Conservation (phyloP, 2,797 vertebrate genomes). For the Meriones psammophilus region DNA sequence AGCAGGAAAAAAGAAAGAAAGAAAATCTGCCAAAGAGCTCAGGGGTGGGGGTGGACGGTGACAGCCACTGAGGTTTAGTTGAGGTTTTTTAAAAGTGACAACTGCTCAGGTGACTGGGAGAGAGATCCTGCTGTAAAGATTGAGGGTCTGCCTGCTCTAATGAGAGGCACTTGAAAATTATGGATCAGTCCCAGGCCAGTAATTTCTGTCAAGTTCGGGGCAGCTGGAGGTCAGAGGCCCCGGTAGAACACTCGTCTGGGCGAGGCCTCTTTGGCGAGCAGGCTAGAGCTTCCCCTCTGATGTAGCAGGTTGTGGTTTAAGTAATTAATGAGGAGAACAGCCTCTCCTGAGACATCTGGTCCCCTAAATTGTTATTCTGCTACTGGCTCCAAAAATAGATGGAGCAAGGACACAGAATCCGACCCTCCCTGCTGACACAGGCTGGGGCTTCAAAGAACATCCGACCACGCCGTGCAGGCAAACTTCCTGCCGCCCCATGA, state of each 20-base stretch:
- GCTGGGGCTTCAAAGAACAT: neutral
- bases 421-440: conserved; percentile 83
- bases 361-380: conserved; percentile 73
- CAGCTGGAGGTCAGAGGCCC: conserved; percentile 86
- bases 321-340: conserved; percentile 81
- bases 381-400: conserved; percentile 70
- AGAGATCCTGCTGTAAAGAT: conserved; percentile 81
- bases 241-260: conserved; percentile 46
- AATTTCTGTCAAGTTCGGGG: conserved; percentile 84
- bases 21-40: conserved; percentile 55
- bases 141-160: conserved; percentile 84
- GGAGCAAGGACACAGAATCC: conserved; percentile 65
- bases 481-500: neutral
- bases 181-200: conserved; percentile 84
- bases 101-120: conserved; percentile 76
- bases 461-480: conserved; percentile 13
- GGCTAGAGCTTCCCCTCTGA: conserved; percentile 70
- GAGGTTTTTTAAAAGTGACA: conserved; percentile 76
- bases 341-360: conserved; percentile 83
- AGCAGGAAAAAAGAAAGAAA: neutral
- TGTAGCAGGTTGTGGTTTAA: conserved; percentile 78
- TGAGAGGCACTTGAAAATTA: conserved; percentile 80
- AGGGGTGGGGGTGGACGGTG: neutral
- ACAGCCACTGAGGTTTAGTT: conserved; percentile 66
- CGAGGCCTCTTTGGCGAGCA: conserved; percentile 23